phyloP scores from a whole-genome alignment of 1,140 invertebrate species.

The Caenorhabditis brenneri region DNA sequence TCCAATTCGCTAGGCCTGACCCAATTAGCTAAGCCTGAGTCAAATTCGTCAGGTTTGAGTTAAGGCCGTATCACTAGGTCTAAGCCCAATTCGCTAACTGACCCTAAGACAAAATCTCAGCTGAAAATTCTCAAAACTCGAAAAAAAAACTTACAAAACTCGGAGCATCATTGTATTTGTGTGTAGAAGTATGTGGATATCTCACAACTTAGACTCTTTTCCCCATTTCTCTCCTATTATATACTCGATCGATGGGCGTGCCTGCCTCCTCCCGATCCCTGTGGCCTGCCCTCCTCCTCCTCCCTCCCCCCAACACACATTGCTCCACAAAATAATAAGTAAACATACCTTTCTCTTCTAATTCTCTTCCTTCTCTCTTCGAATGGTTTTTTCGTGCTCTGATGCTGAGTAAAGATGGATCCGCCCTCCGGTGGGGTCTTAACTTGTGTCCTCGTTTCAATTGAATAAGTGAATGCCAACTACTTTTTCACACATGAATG shows the following conservation, averaged over 20 bases:
- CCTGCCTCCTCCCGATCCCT: background rate
- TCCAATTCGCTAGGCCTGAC: too few species aligned
- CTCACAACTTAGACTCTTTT: conserved; percentile 31
- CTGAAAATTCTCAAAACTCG: background rate
- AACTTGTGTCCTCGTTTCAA: background rate
- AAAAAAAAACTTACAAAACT: conserved; percentile 33
- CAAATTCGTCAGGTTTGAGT: too few species aligned
- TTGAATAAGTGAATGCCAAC: background rate
- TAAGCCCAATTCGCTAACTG: too few species aligned
- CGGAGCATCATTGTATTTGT: background rate
- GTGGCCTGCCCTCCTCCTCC: too few species aligned
- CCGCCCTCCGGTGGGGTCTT: background rate
- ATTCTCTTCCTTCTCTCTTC: background rate
- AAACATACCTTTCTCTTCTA: conserved; percentile 23
- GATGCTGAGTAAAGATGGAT: background rate
- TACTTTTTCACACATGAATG: conserved; percentile 24
- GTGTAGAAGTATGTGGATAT: background rate
- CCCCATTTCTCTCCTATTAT: background rate
- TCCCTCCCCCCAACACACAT: background rate
- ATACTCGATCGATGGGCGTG: conserved; percentile 6
- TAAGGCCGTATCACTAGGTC: too few species aligned
- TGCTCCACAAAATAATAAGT: conserved; percentile 41
- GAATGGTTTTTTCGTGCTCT: background rate
- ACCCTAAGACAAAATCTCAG: too few species aligned
- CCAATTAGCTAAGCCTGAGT: too few species aligned